Percentiles rank a stretch among this genome's conserved stretches.
These are phyloP conservation scores for Nylanderia fulva DNA, from an alignment of 1,140 invertebrate species.

Conservation along the genomic window DNA sequence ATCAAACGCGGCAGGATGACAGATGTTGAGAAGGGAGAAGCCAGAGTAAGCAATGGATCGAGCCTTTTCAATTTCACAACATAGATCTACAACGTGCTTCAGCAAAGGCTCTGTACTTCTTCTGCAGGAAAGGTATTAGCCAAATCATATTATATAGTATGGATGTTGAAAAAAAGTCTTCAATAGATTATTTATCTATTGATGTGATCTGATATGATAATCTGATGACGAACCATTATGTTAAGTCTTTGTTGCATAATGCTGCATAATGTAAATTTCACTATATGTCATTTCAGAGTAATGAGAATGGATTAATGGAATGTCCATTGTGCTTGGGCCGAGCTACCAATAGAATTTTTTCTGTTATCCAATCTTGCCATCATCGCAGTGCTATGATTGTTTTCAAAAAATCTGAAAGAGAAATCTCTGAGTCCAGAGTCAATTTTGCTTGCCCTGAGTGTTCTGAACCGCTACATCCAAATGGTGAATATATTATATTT, in stretches of 20 bases:
- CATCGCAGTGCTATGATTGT: conserved; percentile 93
- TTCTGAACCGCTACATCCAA: conserved; percentile 95
- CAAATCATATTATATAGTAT: conserved; percentile 12
- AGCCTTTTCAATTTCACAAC: conserved; percentile 81
- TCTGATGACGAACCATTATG: not conserved
- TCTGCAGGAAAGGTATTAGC: conserved; percentile 83
- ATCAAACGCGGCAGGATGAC: conserved; percentile 72
- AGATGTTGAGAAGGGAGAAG: conserved; percentile 84
- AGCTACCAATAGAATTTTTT: conserved; percentile 89
- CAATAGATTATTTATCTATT: not conserved
- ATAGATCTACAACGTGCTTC: conserved; percentile 82
- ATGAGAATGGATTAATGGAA: conserved; percentile 86
- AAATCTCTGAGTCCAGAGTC: conserved; percentile 91
- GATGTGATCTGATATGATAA: too few species aligned
- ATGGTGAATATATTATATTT: conserved; percentile 87
- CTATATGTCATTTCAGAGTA: conserved; percentile 80
- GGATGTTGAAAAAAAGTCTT: not conserved
- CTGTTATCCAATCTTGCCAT: conserved; percentile 89
- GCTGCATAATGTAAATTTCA: too few species aligned
- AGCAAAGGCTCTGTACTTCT: conserved; percentile 83
- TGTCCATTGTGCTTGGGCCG: conserved; percentile 92
- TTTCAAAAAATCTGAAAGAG: conserved; percentile 91
- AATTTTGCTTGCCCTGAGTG: conserved; percentile 97
- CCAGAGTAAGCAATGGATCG: conserved; percentile 80
- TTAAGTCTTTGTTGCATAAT: conserved; percentile 31